A percentile compares a stretch with the other conserved stretches of the same genome.
phyloP scores from a whole-genome alignment of 92 coral and sea anemone species.

The Actinostola sp. region DNA sequence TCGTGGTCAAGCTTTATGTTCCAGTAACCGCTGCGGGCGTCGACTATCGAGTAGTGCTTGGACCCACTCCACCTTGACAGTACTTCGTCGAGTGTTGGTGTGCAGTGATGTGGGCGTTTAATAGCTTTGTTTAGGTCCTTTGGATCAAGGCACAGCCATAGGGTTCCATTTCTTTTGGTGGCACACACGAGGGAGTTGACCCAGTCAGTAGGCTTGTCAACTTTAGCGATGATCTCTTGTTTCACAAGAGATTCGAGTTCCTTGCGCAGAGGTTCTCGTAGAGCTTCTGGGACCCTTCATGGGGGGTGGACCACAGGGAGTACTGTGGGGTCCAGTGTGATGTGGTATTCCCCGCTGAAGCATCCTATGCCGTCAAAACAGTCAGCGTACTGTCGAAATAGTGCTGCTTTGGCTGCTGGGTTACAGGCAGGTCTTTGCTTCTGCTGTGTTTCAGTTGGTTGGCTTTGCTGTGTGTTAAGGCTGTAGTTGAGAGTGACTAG shows the following conservation, averaged over 20 bases:
- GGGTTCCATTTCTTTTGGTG: too few relatives aligned
- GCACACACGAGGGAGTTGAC: slow-evolving; percentile 31
- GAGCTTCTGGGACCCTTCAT: slow-evolving; percentile 59
- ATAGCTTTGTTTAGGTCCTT: too few relatives aligned
- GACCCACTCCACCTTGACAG: too few relatives aligned
- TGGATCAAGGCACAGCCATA: too few relatives aligned
- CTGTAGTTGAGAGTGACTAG: slow-evolving; percentile 31
- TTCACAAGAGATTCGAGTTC: slow-evolving; percentile 39
- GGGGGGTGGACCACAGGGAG: slow-evolving; percentile 48
- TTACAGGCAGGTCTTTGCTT: slow-evolving; percentile 21
- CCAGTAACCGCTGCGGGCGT: too few relatives aligned
- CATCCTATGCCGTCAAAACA: slow-evolving; percentile 51
- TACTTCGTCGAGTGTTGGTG: too few relatives aligned
- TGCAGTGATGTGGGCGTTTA: too few relatives aligned
- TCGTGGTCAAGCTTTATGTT: slow-evolving; percentile 3
- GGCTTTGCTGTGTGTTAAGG: neutral
- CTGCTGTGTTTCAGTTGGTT: slow-evolving; percentile 4
- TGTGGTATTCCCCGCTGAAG: slow-evolving; percentile 44
- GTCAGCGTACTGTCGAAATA: slow-evolving; percentile 32
- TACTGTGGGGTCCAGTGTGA: slow-evolving; percentile 47
- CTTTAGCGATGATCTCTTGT: slow-evolving; percentile 47
- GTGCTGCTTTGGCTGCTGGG: slow-evolving; percentile 13
- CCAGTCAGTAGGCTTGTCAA: too few relatives aligned
- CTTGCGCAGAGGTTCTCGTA: slow-evolving; percentile 42
- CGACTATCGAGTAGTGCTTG: too few relatives aligned